Base-by-base conservation (phyloP, 2,113 vertebrate species). In the Grammomys dolichurus region DNA sequence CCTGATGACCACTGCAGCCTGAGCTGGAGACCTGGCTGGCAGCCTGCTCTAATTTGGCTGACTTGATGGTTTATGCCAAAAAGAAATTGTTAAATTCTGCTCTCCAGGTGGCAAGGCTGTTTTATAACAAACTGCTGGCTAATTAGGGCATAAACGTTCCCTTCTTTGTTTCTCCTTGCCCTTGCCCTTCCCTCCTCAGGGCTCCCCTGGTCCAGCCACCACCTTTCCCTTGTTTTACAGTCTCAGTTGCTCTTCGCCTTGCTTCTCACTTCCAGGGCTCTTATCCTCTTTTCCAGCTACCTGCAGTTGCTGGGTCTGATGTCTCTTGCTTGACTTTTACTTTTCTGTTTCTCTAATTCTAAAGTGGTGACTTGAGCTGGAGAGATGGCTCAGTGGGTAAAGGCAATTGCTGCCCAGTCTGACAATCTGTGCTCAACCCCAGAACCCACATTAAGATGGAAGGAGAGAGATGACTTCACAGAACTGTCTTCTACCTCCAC, bases 21-120 rank as follows among this genome's bases (percentile, higher is more conserved):
- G 40, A 4, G 11, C 77, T 14, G 36, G 26, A n/a, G 67, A 65
- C 82, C 91, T 89, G 87, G 89, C 97, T 20, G 48, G 7, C 36
- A 2, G 93, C 93, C 87, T 97, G 89, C 75, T 96, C 94, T 76
- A 81, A 96, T 96, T 93, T 87, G 93, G 93, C 82, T 95, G 69
- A 82, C 31, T 67, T 82, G 92, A 87, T 73, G 54, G 88, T 75
- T 85, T 20, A 24, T 60, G 96, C 93, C 97, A 97, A 91, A 75
- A 92, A 76, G 70, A 94, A 72, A 92, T 80, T 92, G 76, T 92
- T 95, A 76, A 94, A 77, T 95, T 94, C 93, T 87, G 51, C 82
- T 96, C 96, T 97, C 91, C 91, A 88, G 94, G 95, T 92, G 91
- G 95, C 89, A 94, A 69, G 87, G 87, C 46, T 97, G 93, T 81